phyloP scores from a whole-genome alignment of 2,797 vertebrate genomes.

The Mormyrus hasselquistii region DNA sequence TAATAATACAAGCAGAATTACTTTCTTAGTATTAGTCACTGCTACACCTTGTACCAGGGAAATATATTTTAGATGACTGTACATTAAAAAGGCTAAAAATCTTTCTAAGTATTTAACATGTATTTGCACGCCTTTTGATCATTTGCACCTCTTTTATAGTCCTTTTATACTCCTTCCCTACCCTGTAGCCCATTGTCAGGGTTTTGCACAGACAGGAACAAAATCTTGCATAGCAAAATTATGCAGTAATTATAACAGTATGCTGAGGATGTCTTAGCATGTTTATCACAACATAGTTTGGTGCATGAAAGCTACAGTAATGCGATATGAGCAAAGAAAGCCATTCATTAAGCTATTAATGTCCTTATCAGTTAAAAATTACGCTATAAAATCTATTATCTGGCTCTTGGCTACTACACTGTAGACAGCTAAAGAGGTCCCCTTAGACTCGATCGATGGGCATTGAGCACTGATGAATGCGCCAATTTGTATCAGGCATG shows the following conservation, averaged over 20 bases:
- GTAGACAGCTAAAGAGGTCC: constrained; percentile 27
- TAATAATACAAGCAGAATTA: background rate
- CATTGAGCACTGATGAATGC: constrained; percentile 49
- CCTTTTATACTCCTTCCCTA: background rate
- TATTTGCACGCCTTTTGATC: background rate
- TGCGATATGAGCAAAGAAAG: constrained; percentile 28
- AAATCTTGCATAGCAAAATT: background rate
- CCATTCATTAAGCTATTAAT: constrained; percentile 38
- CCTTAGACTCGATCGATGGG: constrained; percentile 48
- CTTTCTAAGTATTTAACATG: background rate
- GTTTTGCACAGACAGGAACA: background rate
- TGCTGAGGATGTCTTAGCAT: background rate
- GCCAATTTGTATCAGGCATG: constrained; percentile 43
- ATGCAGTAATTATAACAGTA: background rate
- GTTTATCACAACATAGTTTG: background rate
- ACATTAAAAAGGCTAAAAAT: background rate
- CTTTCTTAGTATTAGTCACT: background rate
- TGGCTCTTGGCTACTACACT: constrained; percentile 22
- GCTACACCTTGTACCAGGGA: background rate
- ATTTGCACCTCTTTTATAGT: background rate
- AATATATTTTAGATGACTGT: background rate
- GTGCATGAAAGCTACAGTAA: background rate
- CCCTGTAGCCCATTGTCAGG: background rate
- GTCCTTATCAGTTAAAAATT: constrained; percentile 38
- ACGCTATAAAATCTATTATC: constrained; percentile 41